These are phyloP conservation scores for Sesamia nonagrioides DNA, from an alignment of 1,140 invertebrate genomes.

Conservation along the genomic window DNA sequence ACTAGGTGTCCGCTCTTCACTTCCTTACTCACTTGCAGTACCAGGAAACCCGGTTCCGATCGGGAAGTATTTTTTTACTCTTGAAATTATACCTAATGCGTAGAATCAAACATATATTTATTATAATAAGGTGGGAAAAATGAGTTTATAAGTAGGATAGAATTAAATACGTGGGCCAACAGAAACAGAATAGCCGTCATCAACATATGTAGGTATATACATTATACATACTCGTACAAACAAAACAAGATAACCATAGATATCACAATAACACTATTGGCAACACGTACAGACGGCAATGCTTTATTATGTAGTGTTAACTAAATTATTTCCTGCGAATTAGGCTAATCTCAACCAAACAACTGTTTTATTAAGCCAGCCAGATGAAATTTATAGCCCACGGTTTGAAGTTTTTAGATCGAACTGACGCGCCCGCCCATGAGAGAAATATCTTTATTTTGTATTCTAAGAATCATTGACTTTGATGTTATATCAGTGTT, in stretches of 20 bases:
- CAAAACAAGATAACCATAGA: neutral
- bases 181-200: neutral
- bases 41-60: neutral
- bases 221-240: neutral
- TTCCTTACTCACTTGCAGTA: neutral
- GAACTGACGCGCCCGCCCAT: neutral
- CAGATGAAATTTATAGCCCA: conserved; percentile 38
- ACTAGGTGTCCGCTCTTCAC: conserved; percentile 13
- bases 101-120: too few relatives aligned
- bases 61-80: neutral
- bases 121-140: too few relatives aligned
- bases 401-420: conserved; percentile 42
- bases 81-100: too few relatives aligned
- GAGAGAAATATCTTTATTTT: conserved; percentile 24
- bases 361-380: conserved; percentile 45
- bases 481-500: conserved; percentile 22
- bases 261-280: neutral
- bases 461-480: conserved; percentile 22
- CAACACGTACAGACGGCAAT: neutral
- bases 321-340: conserved; percentile 43
- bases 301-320: conserved; percentile 25
- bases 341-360: conserved; percentile 38
- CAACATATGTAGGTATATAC: neutral
- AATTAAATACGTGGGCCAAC: neutral
- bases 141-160: neutral